A percentile compares a stretch with the other conserved stretches of the same genome.
phyloP scores from a whole-genome alignment of 2,113 vertebrate species.

The Limanda limanda region DNA sequence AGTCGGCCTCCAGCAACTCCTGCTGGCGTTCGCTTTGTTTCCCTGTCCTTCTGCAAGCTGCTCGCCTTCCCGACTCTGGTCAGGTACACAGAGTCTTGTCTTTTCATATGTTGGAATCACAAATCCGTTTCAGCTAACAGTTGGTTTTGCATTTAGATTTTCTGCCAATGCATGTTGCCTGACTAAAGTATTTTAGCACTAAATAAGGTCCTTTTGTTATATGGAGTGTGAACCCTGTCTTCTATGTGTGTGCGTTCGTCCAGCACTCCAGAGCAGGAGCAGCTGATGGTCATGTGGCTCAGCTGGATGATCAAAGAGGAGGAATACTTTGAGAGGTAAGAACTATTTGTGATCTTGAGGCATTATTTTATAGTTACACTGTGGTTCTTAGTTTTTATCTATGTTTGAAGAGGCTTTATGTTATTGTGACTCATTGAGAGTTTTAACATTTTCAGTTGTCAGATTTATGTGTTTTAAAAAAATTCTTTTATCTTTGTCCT shows the following conservation, averaged over 20 bases:
- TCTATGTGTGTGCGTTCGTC: constrained; percentile 37
- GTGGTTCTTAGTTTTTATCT: background rate
- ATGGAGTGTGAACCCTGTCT: background rate
- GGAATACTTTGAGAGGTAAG: constrained; percentile 98
- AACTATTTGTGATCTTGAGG: background rate
- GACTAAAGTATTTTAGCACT: constrained; percentile 16
- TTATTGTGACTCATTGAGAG: background rate
- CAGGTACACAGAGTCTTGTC: constrained; percentile 83
- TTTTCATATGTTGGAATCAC: constrained; percentile 19
- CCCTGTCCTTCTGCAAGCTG: constrained; percentile 96
- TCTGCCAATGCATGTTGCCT: background rate
- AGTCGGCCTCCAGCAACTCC: constrained; percentile 96
- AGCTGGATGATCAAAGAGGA: constrained; percentile 99
- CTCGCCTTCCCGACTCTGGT: constrained; percentile 96
- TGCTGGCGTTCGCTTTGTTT: constrained; percentile 96
- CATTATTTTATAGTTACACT: background rate
- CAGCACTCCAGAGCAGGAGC: constrained; percentile 97
- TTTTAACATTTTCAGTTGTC: background rate
- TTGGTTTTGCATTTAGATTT: constrained; percentile 6
- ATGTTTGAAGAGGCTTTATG: background rate
- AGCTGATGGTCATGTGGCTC: constrained; percentile 98
- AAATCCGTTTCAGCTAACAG: background rate
- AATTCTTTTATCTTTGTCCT: background rate
- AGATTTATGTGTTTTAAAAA: background rate
- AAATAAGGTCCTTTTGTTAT: background rate